A percentile compares a stretch with the other conserved stretches of the same genome.
phyloP scores from a whole-genome alignment of 1,140 invertebrate genomes.

The Diprion similis region DNA sequence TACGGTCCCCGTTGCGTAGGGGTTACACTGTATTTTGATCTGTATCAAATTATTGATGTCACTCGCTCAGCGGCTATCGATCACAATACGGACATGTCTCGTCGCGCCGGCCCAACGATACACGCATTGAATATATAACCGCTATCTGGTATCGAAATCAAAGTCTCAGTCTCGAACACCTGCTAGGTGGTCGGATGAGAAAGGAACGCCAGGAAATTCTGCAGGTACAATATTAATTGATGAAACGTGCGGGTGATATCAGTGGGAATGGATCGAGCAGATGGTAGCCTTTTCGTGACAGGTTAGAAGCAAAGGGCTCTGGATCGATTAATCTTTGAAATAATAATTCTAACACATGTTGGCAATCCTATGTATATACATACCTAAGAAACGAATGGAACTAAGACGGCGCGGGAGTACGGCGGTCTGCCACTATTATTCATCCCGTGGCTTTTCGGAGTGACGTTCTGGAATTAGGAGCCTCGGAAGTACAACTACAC shows the following conservation, averaged over 20 bases:
- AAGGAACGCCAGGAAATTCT: constrained; percentile 4
- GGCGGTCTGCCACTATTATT: constrained; percentile 2
- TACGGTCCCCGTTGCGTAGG: no score
- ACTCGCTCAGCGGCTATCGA: no score
- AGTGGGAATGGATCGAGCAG: constrained; percentile 30
- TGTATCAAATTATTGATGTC: no score
- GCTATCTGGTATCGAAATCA: not conserved
- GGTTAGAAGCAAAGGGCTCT: constrained; percentile 12
- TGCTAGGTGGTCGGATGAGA: not conserved
- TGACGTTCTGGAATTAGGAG: constrained; percentile 3
- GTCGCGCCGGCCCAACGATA: no score
- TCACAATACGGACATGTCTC: no score
- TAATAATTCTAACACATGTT: constrained; percentile 34
- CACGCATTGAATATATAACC: not conserved
- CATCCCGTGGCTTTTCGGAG: constrained; percentile 2
- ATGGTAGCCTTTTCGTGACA: constrained; percentile 20
- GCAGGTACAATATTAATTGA: constrained; percentile 34
- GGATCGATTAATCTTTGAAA: constrained; percentile 33
- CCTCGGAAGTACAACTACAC: not conserved
- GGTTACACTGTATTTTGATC: no score
- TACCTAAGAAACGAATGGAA: not conserved
- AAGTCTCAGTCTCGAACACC: not conserved
- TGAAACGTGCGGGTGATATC: constrained; percentile 32
- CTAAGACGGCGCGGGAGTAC: not conserved
- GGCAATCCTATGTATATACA: constrained; percentile 9